Percentiles rank a stretch among this genome's conserved stretches.
phyloP scores from a whole-genome alignment of 2,888 invertebrate species.

The Prosapia bicincta region DNA sequence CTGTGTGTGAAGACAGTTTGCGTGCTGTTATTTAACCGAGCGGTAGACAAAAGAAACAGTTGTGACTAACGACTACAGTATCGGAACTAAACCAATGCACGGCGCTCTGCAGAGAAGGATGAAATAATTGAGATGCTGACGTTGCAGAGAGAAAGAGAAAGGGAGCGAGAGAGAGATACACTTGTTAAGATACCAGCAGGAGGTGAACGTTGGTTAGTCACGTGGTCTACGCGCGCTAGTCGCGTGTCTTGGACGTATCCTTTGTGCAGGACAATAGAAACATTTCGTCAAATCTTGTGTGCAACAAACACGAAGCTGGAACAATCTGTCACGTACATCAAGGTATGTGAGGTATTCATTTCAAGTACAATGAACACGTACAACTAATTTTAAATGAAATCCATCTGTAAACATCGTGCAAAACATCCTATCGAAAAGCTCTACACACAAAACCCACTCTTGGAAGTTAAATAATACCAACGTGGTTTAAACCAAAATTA shows the following conservation, averaged over 20 bases:
- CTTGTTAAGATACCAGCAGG: not conserved
- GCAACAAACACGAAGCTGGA: not conserved
- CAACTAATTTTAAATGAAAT: not conserved
- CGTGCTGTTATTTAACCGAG: no score
- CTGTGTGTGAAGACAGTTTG: no score
- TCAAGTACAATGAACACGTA: not conserved
- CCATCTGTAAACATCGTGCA: no score
- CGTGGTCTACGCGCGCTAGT: not conserved
- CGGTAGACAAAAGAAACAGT: no score
- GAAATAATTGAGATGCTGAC: conserved; percentile 2
- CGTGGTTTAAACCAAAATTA: no score
- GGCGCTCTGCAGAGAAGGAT: not conserved
- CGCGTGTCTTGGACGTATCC: not conserved
- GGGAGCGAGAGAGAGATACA: not conserved
- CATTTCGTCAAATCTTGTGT: not conserved
- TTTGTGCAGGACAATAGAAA: not conserved
- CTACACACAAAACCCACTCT: no score
- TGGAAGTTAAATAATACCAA: no score
- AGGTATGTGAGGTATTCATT: not conserved
- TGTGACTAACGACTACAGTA: not conserved
- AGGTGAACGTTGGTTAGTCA: not conserved
- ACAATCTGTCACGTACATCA: not conserved
- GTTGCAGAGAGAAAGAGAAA: not conserved
- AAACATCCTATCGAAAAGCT: no score
- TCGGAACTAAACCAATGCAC: not conserved